Conservation (phyloP, 2,113 vertebrate species). For the Sylvietta virens region DNA sequence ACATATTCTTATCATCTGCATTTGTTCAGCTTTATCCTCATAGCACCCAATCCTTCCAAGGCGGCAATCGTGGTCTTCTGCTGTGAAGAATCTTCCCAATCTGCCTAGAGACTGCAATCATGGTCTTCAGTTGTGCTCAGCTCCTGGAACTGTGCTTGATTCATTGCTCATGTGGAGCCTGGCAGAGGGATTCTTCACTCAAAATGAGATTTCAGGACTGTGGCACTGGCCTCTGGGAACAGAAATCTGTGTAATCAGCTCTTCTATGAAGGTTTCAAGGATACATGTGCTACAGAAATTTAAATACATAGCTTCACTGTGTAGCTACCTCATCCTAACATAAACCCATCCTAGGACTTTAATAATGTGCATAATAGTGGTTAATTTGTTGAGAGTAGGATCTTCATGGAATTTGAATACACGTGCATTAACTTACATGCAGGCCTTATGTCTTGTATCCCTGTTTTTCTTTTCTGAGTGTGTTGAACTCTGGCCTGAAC, state of each 20-base stretch:
- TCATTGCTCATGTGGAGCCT: neutral
- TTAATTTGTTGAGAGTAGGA: neutral
- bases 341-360: neutral
- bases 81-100: too few relatives aligned
- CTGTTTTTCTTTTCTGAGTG: neutral
- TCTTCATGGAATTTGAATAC: neutral
- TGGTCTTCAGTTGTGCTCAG: neutral
- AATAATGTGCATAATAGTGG: neutral
- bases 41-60: neutral
- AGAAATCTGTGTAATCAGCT: neutral
- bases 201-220: neutral
- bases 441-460: neutral
- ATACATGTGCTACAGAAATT: neutral
- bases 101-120: too few relatives aligned
- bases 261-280: neutral
- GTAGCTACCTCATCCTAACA: neutral
- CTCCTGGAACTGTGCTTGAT: neutral
- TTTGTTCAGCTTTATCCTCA: neutral
- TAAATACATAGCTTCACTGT: neutral
- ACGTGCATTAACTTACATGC: neutral
- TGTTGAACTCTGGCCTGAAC: neutral
- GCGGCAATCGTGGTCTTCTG: neutral
- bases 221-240: neutral
- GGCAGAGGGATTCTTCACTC: neutral
- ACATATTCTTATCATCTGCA: neutral